phyloP scores from a whole-genome alignment of 2,888 invertebrate species.

The Pinctada fucata region DNA sequence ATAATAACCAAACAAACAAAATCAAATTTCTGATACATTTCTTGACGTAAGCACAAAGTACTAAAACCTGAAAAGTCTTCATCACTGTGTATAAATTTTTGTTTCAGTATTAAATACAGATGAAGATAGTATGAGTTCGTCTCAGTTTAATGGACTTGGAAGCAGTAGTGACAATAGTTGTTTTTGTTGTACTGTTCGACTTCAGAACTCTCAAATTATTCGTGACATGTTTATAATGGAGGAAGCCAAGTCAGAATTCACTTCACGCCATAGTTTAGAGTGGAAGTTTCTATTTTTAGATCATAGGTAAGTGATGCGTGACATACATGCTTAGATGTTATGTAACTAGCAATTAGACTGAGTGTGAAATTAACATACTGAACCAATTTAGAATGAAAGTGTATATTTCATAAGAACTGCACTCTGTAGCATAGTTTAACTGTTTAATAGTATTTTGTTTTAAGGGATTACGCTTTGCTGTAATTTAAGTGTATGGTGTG shows the following conservation, averaged over 20 bases:
- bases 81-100: neutral
- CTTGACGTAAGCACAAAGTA: no score
- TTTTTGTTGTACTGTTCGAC: slow-evolving; percentile 80
- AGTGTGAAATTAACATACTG: no score
- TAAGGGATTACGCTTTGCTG: no score
- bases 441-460: no score
- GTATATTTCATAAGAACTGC: no score
- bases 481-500: no score
- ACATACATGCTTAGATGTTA: neutral
- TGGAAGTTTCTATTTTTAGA: slow-evolving; percentile 97
- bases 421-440: no score
- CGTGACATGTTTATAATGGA: slow-evolving; percentile 85
- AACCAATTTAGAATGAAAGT: no score
- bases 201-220: slow-evolving; percentile 89
- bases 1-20: no score
- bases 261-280: slow-evolving; percentile 93
- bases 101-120: slow-evolving; percentile 23
- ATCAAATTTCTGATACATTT: no score
- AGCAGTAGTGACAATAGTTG: slow-evolving; percentile 51
- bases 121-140: slow-evolving; percentile 11
- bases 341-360: no score
- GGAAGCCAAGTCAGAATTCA: slow-evolving; percentile 86
- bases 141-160: slow-evolving; percentile 11
- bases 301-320: slow-evolving; percentile 80
- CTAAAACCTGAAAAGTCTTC: no score